Conservation (phyloP, 2,113 vertebrate genomes). For the Sula dactylatra region DNA sequence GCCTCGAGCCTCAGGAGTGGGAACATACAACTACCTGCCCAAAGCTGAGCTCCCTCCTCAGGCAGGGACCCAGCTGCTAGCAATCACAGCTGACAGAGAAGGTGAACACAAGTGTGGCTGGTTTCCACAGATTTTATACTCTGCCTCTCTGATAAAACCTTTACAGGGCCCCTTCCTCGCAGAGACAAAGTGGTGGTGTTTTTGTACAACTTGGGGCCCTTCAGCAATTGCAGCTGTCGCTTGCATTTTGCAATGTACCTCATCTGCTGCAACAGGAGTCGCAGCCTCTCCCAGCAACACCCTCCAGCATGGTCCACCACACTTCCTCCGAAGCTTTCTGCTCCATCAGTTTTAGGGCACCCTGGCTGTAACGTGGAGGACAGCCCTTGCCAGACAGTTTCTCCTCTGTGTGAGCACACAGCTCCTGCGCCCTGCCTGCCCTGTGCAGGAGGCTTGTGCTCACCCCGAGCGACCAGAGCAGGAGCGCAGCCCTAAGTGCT, state of each 20-base stretch:
- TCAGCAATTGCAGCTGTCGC: background rate
- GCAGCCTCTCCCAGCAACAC: fast-evolving
- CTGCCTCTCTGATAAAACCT: background rate
- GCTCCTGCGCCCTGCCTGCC: background rate
- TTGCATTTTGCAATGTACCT: fast-evolving
- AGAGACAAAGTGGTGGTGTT: background rate
- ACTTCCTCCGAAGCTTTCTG: background rate
- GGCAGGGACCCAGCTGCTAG: background rate
- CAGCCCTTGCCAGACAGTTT: background rate
- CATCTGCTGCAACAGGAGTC: background rate
- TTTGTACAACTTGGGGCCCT: background rate
- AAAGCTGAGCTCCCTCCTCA: background rate
- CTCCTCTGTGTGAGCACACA: background rate
- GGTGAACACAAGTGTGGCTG: background rate
- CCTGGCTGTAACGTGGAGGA: fast-evolving
- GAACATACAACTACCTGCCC: fast-evolving
- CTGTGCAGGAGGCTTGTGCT: fast-evolving
- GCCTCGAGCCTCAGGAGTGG: fast-evolving
- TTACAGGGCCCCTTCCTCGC: background rate
- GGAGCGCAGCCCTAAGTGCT: fast-evolving
- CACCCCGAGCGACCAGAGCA: fast-evolving
- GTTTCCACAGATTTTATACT: background rate
- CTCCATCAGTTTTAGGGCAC: fast-evolving
- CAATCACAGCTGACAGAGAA: background rate
- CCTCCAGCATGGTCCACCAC: background rate